These are phyloP conservation scores for Phenganax subtilis DNA, from an alignment of 92 coral and sea anemone species.

Conservation along the genomic window DNA sequence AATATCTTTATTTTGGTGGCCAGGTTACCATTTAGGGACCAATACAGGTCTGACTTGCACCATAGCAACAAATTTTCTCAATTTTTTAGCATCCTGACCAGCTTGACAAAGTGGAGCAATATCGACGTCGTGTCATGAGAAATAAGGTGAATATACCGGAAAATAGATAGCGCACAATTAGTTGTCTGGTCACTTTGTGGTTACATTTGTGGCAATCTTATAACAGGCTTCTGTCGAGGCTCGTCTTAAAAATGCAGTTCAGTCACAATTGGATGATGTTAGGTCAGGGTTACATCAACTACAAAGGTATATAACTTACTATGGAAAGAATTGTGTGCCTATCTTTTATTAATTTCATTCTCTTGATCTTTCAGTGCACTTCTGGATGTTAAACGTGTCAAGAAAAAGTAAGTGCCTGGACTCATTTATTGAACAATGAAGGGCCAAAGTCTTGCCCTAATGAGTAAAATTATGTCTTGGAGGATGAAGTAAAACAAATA, in stretches of 20 bases:
- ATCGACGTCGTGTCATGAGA: conserved; percentile 89
- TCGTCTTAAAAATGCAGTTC: conserved; percentile 90
- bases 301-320: conserved; percentile 52
- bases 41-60: not conserved
- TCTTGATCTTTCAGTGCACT: conserved; percentile 59
- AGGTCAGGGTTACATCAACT: conserved; percentile 88
- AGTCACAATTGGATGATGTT: conserved; percentile 98
- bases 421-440: no score
- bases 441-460: no score
- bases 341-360: not conserved
- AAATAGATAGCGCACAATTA: not conserved
- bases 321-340: no score
- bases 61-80: not conserved
- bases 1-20: not conserved
- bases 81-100: conserved; percentile 82
- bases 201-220: not conserved
- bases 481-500: no score
- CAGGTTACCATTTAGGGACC: not conserved
- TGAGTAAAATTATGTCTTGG: no score
- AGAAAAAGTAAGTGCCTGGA: conserved; percentile 57
- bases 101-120: conserved; percentile 92
- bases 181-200: not conserved
- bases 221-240: conserved; percentile 94
- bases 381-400: conserved; percentile 74
- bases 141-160: conserved; percentile 58